Evolutionary conservation across 2,113 vertebrate genomes (phyloP), one percentile per base, ranked within the genome.

Genomic region (Edolisoma coerulescens): DNA sequence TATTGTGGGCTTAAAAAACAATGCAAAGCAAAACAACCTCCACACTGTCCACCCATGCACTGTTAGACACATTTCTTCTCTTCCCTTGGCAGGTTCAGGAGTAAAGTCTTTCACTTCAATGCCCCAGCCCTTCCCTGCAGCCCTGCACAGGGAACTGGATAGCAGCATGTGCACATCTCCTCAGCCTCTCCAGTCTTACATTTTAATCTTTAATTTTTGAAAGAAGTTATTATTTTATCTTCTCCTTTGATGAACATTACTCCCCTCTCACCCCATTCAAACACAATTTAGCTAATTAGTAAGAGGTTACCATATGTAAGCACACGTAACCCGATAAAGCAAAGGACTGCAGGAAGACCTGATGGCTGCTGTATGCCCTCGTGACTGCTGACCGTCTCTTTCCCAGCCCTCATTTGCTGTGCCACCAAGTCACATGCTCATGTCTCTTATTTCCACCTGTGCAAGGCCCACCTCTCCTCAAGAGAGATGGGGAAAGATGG

Each of bases 241-340:
- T 90, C 52, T 88, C 17, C 26, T 83, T 71, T 86, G 57, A 50
- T 52, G 41, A 69, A 35, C 8, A 16, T 47, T 33, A 41, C 11
- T 69, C 6, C 4, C 9, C 28, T 76, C n/a, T 69, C 49, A 27
- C 19, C 21, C 16, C 20, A 11, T 17, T 81, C 64, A 61, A 84
- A 22, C 20, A n/a, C 3, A 1, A 22, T 20, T 61, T 44, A 61
- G 56, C 47, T 85, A n/a, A 79, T 57, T 61, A 94, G 19, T 28
- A 57, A 20, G 35, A 68, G 18, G 19, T 41, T n/a, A 61, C 37
- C 1, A 1, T 52, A 30, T 0, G 0, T 28, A 57, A 75, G 47
- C 2, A 5, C 13, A 7, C 7, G 18, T 35, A 54, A 67, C 33
- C 26, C 63, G 47, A 78, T 39, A 44, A 84, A 81, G 23, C 39